These are phyloP conservation scores for Chaenodraco wilsoni DNA, from an alignment of 2,797 vertebrate genomes.

Conservation along the genomic window DNA sequence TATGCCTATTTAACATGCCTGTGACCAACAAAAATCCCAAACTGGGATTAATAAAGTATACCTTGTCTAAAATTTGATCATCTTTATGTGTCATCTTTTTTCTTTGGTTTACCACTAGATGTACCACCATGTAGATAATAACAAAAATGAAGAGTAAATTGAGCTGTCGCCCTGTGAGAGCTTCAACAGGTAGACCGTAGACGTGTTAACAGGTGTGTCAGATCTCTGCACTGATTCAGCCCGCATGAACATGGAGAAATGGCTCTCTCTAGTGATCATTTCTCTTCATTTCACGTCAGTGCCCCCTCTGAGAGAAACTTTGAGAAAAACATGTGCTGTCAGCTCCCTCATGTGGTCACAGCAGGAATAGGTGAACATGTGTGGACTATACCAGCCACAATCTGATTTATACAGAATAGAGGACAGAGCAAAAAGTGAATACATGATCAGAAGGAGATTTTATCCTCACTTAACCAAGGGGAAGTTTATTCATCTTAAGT, in stretches of 20 bases:
- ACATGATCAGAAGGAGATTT: not conserved
- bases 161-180: not conserved
- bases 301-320: not conserved
- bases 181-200: slow-evolving; percentile 55
- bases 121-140: not conserved
- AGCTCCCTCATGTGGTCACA: slow-evolving; percentile 65
- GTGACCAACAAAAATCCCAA: no score
- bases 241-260: slow-evolving; percentile 3
- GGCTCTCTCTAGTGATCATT: slow-evolving; percentile 57
- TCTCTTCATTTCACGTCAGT: not conserved
- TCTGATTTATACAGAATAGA: no score
- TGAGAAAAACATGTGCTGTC: slow-evolving; percentile 7
- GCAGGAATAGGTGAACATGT: not conserved
- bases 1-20: no score
- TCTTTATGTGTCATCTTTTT: not conserved
- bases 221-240: not conserved
- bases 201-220: slow-evolving; percentile 53
- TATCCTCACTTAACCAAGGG: not conserved
- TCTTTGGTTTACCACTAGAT: not conserved
- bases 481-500: not conserved
- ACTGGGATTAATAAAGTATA: no score
- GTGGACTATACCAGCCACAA: no score
- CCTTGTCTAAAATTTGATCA: no score
- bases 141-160: not conserved
- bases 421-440: not conserved